Base-by-base conservation (phyloP, 2,797 vertebrate genomes). In the Coregonus sp. region DNA sequence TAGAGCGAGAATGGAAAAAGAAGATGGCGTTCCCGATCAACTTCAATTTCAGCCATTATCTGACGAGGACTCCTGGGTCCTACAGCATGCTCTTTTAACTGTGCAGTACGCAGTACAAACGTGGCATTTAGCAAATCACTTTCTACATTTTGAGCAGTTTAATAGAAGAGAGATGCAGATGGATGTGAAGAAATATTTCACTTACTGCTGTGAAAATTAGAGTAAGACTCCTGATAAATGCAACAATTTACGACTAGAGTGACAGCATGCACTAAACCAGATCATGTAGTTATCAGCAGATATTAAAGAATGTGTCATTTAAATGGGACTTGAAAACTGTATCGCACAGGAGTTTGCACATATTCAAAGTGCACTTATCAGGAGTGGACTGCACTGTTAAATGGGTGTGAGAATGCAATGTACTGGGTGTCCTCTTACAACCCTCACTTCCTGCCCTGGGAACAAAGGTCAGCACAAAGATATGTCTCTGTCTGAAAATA, bases 401-500 rank as follows among this genome's bases (percentile, higher is more conserved):
- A 71, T 29, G 14, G 20, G 15, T 40, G 69, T 50, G 69, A 70
- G 29, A 69, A 31, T 2, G 4, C 11, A 56, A 71, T 51, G 52
- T 35, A 70, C 5, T 73, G 16, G 76, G 56, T 80, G 74, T 78
- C 47, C 50, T 29, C 73, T 71, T 59, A 80, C 68, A 81, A n/a
- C 65, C 29, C 31, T 76, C 73, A 72, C 47, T 1, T 70, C 18
- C n/a, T 15, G 35, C 68, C 71, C 37, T 79, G 70, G 76, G 83
- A 81, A 78, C 16, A 18, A 70, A 78, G 18, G 65, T 68, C 18
- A 2, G 68, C 51, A 76, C 54, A 80, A 74, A 66, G 81, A 75
- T 75, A 80, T 73, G 31, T 68, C 18, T 52, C 18, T 52, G 33
- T 80, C 75, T 80, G 59, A 78, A 73, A 78, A 74, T 18, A 83